Evolutionary conservation across 2,888 invertebrate species (phyloP), one percentile per base, ranked within the genome.

Genomic region (Apodemia mormo): DNA sequence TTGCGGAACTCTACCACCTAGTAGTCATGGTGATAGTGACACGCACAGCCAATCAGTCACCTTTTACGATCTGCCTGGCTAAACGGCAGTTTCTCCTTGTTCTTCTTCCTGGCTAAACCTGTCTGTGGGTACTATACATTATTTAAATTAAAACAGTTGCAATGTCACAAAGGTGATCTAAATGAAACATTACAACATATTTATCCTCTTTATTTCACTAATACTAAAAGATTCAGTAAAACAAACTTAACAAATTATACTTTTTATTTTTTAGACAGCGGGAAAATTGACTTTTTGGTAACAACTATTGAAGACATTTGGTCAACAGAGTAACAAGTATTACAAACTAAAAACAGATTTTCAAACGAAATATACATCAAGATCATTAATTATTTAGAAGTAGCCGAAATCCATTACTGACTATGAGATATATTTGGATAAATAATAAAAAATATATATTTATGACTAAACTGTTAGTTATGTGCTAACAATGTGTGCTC

Each of bases 131-230:
- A 37, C 37, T 37, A 37, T 5, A 37, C 37, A 8, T 9, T 1
- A 9, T 40, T 9, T 40, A 1, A 49, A 49, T 14, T 49, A 49
- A 14, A 49, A 49, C 49, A 49, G 49, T 49, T 49, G 49, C 49
- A 49, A 30, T 30, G 30, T 61, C 9, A 30, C 10, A 61, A 30
- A 12, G 61, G 29, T 33, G 30, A 30, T 61, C 49, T 61, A 30
- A 61, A 61, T 61, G 14, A 61, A 61, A 61, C 30, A 30, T 61
- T 61, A 61, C 61, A 30, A 80, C 81, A 82, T 86, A 85, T 90
- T 90, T 89, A 86, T 87, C 82, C 85, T 87, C 84, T 91, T 90
- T 92, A 90, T 86, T 89, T 84, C 82, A 85, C 84, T 89, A 88
- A 89, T 85, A 79, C 87, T 89, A 88, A 76, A 74, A 83, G 83